phyloP scores from a whole-genome alignment of 2,113 vertebrate species.

The Pristiophorus japonicus region DNA sequence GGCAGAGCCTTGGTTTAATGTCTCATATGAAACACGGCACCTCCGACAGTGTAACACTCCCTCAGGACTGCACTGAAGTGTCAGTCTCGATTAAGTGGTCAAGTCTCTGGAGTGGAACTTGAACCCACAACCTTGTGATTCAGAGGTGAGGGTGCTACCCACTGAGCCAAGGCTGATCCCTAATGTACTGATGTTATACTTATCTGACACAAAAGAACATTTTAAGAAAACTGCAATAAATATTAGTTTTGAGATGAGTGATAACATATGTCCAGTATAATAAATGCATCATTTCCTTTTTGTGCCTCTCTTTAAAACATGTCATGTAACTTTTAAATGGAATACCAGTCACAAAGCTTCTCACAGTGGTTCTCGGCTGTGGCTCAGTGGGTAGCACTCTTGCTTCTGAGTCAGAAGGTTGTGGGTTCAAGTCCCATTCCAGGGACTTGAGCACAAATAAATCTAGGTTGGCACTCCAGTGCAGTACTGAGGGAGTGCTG shows the following conservation, averaged over 20 bases:
- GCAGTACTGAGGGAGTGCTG: no score
- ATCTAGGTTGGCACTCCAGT: no score
- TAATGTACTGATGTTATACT: neutral
- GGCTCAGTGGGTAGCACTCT: no score
- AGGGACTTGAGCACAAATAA: no score
- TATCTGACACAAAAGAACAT: neutral
- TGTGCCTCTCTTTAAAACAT: neutral
- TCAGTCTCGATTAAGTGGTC: neutral
- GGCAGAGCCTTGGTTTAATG: neutral
- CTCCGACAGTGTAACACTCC: neutral
- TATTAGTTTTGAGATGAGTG: neutral
- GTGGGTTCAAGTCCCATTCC: no score
- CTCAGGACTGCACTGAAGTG: neutral
- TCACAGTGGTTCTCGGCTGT: neutral
- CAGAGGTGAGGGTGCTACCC: neutral
- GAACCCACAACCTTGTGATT: neutral
- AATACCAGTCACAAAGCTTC: neutral
- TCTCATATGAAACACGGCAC: neutral
- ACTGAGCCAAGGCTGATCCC: neutral
- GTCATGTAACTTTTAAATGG: neutral
- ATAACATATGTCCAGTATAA: neutral
- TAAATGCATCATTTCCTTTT: neutral
- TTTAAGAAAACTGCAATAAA: neutral
- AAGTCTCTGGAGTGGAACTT: neutral
- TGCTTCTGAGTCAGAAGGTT: no score